These are phyloP conservation scores for Myiotriccus ornatus DNA, from an alignment of 2,797 vertebrate species.

Conservation along the genomic window DNA sequence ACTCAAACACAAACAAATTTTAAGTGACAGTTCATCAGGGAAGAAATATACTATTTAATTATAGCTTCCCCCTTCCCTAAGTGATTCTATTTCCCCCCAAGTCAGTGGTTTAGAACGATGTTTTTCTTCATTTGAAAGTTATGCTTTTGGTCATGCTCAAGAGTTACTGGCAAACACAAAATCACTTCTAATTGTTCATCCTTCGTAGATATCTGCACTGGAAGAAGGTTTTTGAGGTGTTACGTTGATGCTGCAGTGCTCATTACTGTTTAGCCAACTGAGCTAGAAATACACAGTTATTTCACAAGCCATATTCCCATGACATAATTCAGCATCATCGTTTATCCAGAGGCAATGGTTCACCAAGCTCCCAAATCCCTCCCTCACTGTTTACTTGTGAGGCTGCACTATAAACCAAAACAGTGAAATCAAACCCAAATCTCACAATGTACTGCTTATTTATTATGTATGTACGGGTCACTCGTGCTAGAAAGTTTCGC, in stretches of 20 bases:
- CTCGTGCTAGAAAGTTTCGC: background rate
- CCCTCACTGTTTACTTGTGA: background rate
- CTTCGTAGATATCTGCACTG: background rate
- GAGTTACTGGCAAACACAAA: background rate
- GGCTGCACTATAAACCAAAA: background rate
- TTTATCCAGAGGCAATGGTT: background rate
- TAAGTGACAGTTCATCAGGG: background rate
- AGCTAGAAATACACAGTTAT: background rate
- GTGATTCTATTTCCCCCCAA: background rate
- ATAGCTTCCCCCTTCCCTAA: background rate
- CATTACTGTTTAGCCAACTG: background rate
- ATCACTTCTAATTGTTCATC: background rate
- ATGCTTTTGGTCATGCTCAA: background rate
- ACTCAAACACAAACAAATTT: slow-evolving; percentile 1
- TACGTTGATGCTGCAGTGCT: background rate
- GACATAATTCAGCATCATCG: background rate
- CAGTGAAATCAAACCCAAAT: background rate
- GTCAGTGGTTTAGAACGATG: background rate
- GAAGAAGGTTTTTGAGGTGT: background rate
- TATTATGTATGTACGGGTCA: background rate
- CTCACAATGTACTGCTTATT: background rate
- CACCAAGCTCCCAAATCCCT: background rate
- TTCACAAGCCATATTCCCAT: background rate
- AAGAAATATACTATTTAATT: background rate
- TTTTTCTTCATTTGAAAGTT: background rate